These are phyloP conservation scores for Delichon dasypus DNA, from an alignment of 2,797 vertebrate genomes.

Conservation along the genomic window DNA sequence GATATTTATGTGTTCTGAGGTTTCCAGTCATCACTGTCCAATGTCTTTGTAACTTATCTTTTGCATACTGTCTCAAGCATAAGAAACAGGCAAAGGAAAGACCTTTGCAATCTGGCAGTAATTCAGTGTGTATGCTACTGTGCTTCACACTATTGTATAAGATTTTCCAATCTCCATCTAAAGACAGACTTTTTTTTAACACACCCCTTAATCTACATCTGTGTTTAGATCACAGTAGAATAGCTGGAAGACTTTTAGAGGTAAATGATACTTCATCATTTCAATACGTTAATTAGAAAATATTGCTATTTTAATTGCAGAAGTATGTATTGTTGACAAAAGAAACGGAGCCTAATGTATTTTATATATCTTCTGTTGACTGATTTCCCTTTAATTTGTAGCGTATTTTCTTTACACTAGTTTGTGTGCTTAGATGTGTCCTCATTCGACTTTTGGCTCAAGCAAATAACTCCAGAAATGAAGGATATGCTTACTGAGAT, in stretches of 20 bases:
- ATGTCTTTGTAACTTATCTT: neutral
- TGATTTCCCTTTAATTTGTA: constrained; percentile 37
- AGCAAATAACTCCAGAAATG: constrained; percentile 54
- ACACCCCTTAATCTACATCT: neutral
- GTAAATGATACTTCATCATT: neutral
- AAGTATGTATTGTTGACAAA: neutral
- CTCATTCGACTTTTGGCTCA: constrained; percentile 63
- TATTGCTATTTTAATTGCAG: neutral
- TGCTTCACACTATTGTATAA: neutral
- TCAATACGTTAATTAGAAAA: neutral
- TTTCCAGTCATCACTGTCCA: neutral
- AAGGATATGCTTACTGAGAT: constrained; percentile 67
- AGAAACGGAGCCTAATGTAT: neutral
- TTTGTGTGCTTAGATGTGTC: constrained; percentile 53
- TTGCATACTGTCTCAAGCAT: neutral
- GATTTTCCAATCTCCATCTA: neutral
- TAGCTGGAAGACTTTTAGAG: neutral
- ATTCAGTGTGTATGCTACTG: neutral
- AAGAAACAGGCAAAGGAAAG: neutral
- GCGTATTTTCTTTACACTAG: constrained; percentile 43
- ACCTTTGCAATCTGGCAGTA: neutral
- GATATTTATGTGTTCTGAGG: neutral
- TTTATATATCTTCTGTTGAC: neutral
- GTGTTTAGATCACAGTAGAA: neutral
- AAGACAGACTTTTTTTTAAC: neutral